These are phyloP conservation scores for Heliconius hewitsoni DNA, from an alignment of 1,140 invertebrate genomes.

Conservation along the genomic window DNA sequence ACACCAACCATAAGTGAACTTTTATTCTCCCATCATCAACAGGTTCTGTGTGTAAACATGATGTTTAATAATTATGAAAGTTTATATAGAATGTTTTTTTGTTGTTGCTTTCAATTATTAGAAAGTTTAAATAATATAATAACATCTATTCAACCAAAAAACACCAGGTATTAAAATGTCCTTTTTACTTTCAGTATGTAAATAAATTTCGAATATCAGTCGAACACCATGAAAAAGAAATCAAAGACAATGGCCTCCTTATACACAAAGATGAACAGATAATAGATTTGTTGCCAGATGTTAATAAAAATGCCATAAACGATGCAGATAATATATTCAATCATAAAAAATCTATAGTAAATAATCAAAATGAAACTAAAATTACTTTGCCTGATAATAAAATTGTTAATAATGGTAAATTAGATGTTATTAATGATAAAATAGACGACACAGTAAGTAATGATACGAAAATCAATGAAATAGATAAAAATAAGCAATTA, in stretches of 20 bases:
- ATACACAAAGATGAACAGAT: slow-evolving; percentile 55
- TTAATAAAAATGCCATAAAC: slow-evolving; percentile 27
- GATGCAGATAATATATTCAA: neutral
- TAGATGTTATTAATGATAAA: neutral
- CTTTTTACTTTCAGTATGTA: slow-evolving; percentile 56
- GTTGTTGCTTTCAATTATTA: too few relatives aligned
- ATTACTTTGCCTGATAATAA: neutral
- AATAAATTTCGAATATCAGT: slow-evolving; percentile 73
- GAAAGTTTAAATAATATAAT: too few relatives aligned
- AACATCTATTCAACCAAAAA: too few relatives aligned
- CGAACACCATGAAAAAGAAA: slow-evolving; percentile 60
- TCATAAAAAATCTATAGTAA: neutral
- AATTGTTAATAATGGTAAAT: neutral
- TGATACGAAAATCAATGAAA: slow-evolving; percentile 2
- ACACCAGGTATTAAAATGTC: too few relatives aligned
- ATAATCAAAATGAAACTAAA: neutral
- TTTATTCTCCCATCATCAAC: too few relatives aligned
- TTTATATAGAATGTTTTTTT: too few relatives aligned
- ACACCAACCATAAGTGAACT: too few relatives aligned
- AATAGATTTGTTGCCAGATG: slow-evolving; percentile 54
- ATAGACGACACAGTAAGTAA: neutral
- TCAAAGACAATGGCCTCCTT: slow-evolving; percentile 61
- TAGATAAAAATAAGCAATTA: slow-evolving; percentile 13
- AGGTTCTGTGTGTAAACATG: too few relatives aligned
- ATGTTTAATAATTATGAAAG: too few relatives aligned